Percentiles rank a stretch among this genome's conserved stretches.
Conservation (phyloP, 2,888 invertebrate genomes). For the Lepas anatifera region DNA sequence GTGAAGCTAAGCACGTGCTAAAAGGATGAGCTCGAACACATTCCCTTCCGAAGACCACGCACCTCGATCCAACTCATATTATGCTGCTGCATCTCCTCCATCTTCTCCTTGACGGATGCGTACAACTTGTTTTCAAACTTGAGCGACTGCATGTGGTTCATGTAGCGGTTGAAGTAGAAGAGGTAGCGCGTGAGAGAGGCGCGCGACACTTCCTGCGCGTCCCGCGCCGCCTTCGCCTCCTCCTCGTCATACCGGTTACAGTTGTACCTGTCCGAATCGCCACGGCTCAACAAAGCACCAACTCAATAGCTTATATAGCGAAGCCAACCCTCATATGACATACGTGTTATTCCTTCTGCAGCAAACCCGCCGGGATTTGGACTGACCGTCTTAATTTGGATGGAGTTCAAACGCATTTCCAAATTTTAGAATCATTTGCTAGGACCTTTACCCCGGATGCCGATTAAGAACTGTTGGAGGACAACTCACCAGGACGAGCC, state of each 20-base stretch:
- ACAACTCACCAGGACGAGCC: slow-evolving; percentile 71
- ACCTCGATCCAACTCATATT: slow-evolving; percentile 99
- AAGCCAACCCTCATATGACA: too few relatives aligned
- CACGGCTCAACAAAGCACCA: too few relatives aligned
- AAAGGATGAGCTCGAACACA: too few relatives aligned
- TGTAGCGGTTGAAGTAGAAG: slow-evolving; percentile 97
- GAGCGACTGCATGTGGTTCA: slow-evolving; percentile 98
- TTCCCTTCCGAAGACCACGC: slow-evolving; percentile 20
- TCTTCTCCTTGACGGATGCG: slow-evolving; percentile 89
- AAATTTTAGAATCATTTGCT: too few relatives aligned
- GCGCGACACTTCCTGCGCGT: slow-evolving; percentile 88
- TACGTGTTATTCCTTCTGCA: too few relatives aligned
- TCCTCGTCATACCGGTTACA: slow-evolving; percentile 96
- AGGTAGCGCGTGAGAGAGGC: slow-evolving; percentile 91
- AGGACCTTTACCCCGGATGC: too few relatives aligned
- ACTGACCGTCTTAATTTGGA: too few relatives aligned
- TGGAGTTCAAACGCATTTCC: too few relatives aligned
- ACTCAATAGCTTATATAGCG: too few relatives aligned
- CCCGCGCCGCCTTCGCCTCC: slow-evolving; percentile 88
- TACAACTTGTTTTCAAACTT: slow-evolving; percentile 96
- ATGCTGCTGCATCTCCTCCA: slow-evolving; percentile 99
- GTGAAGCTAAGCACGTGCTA: too few relatives aligned
- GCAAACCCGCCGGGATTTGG: too few relatives aligned
- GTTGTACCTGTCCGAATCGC: slow-evolving; percentile 56
- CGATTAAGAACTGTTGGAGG: too few relatives aligned